A percentile compares a stretch with the other conserved stretches of the same genome.
Conservation (phyloP, 2,888 invertebrate species). For the Baronia brevicornis region DNA sequence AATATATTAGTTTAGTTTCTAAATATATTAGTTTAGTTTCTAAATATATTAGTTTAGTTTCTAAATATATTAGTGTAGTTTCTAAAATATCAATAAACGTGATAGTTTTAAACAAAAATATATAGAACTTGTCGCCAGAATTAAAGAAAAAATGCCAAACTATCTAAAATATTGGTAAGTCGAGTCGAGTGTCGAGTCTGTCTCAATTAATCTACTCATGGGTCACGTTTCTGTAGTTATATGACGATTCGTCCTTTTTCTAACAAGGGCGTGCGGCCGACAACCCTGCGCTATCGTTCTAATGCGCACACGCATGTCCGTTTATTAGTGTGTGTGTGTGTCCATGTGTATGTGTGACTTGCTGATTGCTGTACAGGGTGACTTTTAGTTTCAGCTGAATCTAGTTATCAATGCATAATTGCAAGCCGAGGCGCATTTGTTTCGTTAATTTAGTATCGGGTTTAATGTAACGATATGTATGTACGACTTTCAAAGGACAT, state of each 20-base stretch:
- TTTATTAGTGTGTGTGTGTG: slow-evolving; percentile 4
- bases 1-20: no score
- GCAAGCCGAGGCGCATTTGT: slow-evolving; percentile 1
- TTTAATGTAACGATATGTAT: no score
- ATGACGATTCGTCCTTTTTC: slow-evolving; percentile 58
- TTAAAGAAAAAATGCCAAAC: not conserved
- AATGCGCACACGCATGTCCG: slow-evolving; percentile 39
- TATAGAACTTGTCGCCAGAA: no score
- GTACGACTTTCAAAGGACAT: no score
- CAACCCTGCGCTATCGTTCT: slow-evolving; percentile 62
- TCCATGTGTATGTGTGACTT: slow-evolving; percentile 10
- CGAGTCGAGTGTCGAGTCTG: slow-evolving; percentile 18
- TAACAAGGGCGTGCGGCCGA: slow-evolving; percentile 68
- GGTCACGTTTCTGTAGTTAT: slow-evolving; percentile 22
- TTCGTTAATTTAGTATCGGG: no score
- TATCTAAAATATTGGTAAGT: not conserved
- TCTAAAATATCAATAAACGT: no score
- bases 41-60: no score
- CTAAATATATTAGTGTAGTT: no score
- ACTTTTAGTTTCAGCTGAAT: slow-evolving; percentile 17
- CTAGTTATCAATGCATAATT: slow-evolving; percentile 13
- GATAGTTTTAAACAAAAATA: no score
- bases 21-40: no score
- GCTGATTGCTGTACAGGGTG: slow-evolving; percentile 16
- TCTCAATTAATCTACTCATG: slow-evolving; percentile 4